Evolutionary conservation across 1,140 invertebrate genomes (phyloP).

Genomic region (Calycopis cecrops): DNA sequence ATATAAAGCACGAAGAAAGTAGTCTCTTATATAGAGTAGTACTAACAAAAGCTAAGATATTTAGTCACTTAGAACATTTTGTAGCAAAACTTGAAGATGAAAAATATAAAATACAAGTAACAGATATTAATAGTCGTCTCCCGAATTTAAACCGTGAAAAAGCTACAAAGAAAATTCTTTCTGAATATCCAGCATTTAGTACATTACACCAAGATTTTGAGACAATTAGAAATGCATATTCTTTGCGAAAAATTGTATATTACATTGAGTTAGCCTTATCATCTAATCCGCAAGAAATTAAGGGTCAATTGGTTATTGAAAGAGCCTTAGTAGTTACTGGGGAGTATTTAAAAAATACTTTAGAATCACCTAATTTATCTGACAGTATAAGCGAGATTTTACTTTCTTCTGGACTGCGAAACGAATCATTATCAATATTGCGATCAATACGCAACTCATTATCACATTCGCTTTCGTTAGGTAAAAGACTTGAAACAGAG

Average conservation of each 20-base stretch:
- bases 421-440: neutral
- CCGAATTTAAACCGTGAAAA: neutral
- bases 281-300: neutral
- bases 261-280: neutral
- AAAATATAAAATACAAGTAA: neutral
- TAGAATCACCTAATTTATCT: conserved; percentile 3
- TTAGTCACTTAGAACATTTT: neutral
- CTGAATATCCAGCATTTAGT: neutral
- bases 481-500: neutral
- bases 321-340: conserved; percentile 2
- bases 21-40: neutral
- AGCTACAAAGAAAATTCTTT: neutral
- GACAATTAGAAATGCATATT: neutral
- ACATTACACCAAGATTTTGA: neutral
- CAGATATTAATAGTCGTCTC: neutral
- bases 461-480: neutral
- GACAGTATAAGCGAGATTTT: conserved; percentile 3
- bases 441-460: conserved; percentile 1
- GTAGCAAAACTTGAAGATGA: neutral
- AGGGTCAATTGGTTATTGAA: neutral
- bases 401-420: conserved; percentile 3
- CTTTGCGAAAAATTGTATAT: neutral
- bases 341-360: conserved; percentile 4
- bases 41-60: neutral
- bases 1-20: neutral